Evolutionary conservation across 2,797 vertebrate species (phyloP).

Genomic region (Halcyon chelicuti): DNA sequence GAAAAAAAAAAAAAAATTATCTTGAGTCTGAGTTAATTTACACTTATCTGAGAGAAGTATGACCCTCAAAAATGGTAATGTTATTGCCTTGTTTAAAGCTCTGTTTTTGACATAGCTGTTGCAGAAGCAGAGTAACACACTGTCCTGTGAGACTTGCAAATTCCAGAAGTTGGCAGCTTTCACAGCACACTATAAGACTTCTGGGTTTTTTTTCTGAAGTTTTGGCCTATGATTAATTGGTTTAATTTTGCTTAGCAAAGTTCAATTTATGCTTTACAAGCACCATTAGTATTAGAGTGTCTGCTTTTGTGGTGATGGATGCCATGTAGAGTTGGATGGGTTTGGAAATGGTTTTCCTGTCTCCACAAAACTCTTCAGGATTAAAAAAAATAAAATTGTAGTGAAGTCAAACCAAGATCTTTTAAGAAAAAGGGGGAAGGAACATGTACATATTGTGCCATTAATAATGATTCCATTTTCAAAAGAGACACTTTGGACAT

Average conservation of each 20-base stretch:
- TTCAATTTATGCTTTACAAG: constrained; percentile 57
- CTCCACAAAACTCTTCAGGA: neutral
- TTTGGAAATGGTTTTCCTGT: constrained; percentile 22
- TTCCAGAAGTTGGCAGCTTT: neutral
- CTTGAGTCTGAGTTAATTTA: neutral
- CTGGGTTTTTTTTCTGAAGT: neutral
- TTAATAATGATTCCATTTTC: neutral
- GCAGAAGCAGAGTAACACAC: neutral
- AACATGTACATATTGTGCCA: neutral
- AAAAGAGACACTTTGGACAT: neutral
- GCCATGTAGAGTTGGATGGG: neutral
- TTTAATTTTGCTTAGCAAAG: constrained; percentile 61
- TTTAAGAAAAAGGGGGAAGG: neutral
- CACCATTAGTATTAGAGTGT: constrained; percentile 52
- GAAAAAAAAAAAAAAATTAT: neutral
- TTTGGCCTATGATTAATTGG: constrained; percentile 46
- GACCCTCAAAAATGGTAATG: neutral
- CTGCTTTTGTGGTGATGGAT: constrained; percentile 34
- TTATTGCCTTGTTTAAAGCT: neutral
- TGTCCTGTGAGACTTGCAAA: neutral
- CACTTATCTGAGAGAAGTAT: neutral
- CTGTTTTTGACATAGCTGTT: neutral
- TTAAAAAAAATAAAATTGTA: neutral
- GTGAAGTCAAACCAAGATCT: neutral
- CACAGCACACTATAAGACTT: neutral